Evolutionary conservation across 2,888 invertebrate genomes (phyloP), one percentile per base, ranked within the genome.

Genomic region (Cheilosia pagana): DNA sequence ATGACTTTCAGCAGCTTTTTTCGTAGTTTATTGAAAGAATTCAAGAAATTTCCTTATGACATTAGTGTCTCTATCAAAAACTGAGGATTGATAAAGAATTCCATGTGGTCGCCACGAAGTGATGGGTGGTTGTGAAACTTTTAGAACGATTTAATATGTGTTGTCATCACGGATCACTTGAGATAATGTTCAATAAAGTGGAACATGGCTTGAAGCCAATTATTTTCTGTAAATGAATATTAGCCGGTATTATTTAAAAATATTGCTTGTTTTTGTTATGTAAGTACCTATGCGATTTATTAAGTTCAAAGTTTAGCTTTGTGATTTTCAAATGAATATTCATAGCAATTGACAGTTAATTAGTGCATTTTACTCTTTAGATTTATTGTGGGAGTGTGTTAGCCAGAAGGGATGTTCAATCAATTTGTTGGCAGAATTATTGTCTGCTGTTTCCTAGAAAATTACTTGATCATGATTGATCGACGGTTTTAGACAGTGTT

Each of bases 241-340:
- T 28, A 1, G 14, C 21, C n/a, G 16, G 1, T 60, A 35, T 62
- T 62, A 53, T 70, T 35, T 55, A 28, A 35, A 16, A 70, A 62
- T 48, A 16, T 21, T 10, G 10, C 6, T 16, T 25, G 21, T 12
- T 14, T 1, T 12, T 57, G 6, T 4, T 12, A 19, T 14, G 21
- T 6, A 21, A 31, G 31, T 55, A 53, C 41, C 2, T 1, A n/a
- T 60, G 25, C 41, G 35, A 14, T 23, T 68, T 76, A n/a, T 63
- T 39, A 81, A 81, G 71, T 71, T 77, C 81, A 82, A 77, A 65
- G 82, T 12, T 39, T 60, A 14, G 10, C n/a, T 53, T 63, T 48
- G 62, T 55, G 55, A 63, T n/a, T 31, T 57, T 78, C 43, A 50
- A 63, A 52, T 52, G n/a, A 52, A 12, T 10, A 7, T 16, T 59